These are phyloP conservation scores for Gisinianus flammeolus DNA, from an alignment of 2,888 invertebrate species.

Conservation along the genomic window DNA sequence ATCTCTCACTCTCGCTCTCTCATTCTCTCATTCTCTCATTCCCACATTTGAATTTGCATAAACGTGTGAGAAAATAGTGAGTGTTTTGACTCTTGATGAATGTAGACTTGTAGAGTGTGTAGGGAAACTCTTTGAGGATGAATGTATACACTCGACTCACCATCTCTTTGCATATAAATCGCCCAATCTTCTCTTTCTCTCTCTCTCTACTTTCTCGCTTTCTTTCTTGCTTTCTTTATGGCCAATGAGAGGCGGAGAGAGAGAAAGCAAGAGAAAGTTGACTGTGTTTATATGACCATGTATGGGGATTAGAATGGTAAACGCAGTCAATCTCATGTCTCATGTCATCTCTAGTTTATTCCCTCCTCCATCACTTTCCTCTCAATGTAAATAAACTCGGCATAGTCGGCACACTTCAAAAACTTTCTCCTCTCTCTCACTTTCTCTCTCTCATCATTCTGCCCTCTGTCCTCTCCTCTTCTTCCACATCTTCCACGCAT, in stretches of 20 bases:
- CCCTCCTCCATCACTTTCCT: slow-evolving; percentile 13
- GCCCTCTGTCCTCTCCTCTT: background rate
- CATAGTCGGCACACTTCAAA: background rate
- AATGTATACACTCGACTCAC: background rate
- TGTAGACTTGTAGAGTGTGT: background rate
- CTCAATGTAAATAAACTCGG: background rate
- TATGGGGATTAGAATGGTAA: slow-evolving; percentile 4
- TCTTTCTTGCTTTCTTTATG: background rate
- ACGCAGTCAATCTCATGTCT: background rate
- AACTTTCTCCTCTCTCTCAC: background rate
- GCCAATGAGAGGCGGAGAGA: slow-evolving; percentile 9
- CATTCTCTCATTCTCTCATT: too few relatives aligned
- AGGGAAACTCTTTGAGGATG: background rate
- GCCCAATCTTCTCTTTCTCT: too few relatives aligned
- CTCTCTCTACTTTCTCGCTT: background rate
- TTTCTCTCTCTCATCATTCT: too few relatives aligned
- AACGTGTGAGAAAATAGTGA: background rate
- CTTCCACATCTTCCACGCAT: background rate
- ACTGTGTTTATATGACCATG: too few relatives aligned
- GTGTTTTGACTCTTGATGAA: background rate
- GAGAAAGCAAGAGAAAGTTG: background rate
- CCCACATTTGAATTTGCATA: too few relatives aligned
- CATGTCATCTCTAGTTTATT: slow-evolving; percentile 31
- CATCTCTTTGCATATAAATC: slow-evolving; percentile 26
- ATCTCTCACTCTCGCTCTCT: background rate